These are phyloP conservation scores for Alouatta palliata DNA, from an alignment of 2,113 vertebrate species.

Conservation along the genomic window DNA sequence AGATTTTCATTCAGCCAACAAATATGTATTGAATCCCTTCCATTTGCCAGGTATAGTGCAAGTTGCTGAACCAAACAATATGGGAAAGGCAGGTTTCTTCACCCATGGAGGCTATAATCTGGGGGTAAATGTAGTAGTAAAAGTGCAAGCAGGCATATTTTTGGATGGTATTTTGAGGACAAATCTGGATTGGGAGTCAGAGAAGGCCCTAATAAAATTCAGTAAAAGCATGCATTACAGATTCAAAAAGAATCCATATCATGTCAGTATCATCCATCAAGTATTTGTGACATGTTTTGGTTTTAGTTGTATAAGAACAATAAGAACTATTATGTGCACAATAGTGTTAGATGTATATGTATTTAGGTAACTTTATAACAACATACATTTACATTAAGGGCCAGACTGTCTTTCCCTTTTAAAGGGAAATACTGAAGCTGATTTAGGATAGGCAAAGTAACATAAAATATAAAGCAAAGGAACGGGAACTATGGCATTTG, in stretches of 20 bases:
- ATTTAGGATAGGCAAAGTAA: background rate
- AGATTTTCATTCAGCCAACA: constrained; percentile 16
- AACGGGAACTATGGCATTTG: background rate
- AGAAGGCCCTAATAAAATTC: background rate
- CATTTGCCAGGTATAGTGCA: background rate
- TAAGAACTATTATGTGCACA: background rate
- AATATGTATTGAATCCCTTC: background rate
- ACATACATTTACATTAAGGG: background rate
- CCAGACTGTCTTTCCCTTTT: background rate
- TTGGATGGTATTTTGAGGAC: background rate
- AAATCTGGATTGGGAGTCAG: background rate
- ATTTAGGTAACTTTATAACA: background rate
- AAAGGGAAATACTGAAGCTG: background rate
- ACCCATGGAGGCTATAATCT: background rate
- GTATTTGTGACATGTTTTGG: constrained; percentile 21
- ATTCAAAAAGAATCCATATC: background rate
- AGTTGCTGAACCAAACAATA: background rate
- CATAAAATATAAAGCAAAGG: constrained; percentile 2
- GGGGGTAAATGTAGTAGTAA: background rate
- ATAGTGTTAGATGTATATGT: background rate
- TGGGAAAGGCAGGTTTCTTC: background rate
- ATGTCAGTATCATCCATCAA: background rate
- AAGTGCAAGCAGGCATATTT: background rate
- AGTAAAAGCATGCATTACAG: background rate
- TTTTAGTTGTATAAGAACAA: background rate